Percentiles rank a stretch among this genome's conserved stretches.
These are phyloP conservation scores for Alouatta palliata DNA, from an alignment of 2,113 vertebrate genomes.

Conservation along the genomic window DNA sequence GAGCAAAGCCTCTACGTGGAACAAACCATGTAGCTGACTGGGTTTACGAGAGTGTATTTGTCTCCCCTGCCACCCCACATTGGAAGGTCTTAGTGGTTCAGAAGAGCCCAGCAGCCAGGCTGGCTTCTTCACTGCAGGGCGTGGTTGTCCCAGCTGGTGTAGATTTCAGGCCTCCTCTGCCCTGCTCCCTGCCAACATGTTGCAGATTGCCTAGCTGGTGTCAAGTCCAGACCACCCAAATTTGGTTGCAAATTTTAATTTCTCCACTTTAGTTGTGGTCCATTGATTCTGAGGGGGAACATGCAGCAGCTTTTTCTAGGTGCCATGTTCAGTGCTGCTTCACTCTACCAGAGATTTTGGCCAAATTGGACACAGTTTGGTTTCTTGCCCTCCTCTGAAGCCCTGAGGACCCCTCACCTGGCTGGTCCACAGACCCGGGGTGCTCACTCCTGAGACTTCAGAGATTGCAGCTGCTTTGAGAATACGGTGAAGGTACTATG, in stretches of 20 bases:
- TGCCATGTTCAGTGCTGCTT: neutral
- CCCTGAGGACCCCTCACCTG: neutral
- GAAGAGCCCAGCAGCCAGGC: neutral
- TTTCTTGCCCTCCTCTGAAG: neutral
- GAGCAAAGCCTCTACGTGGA: neutral
- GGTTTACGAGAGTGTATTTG: neutral
- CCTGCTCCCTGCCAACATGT: neutral
- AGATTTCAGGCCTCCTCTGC: neutral
- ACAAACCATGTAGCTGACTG: neutral
- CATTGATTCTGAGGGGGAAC: neutral
- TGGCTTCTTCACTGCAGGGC: neutral
- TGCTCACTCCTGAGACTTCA: neutral
- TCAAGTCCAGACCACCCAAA: neutral
- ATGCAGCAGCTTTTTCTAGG: neutral
- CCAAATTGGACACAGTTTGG: neutral
- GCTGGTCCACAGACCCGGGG: neutral
- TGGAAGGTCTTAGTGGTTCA: neutral
- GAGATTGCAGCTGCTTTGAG: neutral
- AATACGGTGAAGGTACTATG: neutral
- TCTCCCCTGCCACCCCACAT: neutral
- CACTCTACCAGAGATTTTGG: neutral
- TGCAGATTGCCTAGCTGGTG: neutral
- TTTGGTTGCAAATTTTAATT: constrained; percentile 11
- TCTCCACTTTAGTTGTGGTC: neutral
- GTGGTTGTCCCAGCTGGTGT: neutral